Conservation (phyloP, 2,888 invertebrate genomes). For the Drosophila pegasa region DNA sequence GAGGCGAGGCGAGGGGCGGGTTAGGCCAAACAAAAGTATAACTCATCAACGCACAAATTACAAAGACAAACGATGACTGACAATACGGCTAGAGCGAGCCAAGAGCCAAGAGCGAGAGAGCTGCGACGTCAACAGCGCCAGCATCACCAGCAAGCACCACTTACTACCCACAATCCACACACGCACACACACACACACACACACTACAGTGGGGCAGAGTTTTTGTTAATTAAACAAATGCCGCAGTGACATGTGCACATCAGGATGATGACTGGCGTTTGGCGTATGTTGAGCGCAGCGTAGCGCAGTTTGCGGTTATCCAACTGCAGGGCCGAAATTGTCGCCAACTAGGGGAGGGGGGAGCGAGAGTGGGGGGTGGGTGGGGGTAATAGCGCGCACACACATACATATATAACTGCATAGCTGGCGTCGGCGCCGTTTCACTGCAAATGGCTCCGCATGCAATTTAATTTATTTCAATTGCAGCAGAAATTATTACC, state of each 20-base stretch:
- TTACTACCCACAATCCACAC: conserved; percentile 71
- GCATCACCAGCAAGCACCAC: conserved; percentile 46
- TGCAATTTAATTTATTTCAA: conserved; percentile 81
- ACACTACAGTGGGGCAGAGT: conserved; percentile 39
- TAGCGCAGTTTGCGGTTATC: conserved; percentile 71
- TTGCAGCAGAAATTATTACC: conserved; percentile 76
- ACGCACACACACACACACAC: conserved; percentile 23
- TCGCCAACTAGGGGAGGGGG: background rate
- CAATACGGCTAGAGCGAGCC: conserved; percentile 39
- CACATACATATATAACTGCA: conserved; percentile 42
- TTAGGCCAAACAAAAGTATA: conserved; percentile 67
- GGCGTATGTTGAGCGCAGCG: conserved; percentile 50
- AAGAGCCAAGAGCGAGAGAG: conserved; percentile 37
- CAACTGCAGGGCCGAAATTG: conserved; percentile 58
- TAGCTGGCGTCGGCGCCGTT: conserved; percentile 48
- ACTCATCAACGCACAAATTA: conserved; percentile 79
- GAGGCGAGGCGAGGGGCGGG: conserved; percentile 24
- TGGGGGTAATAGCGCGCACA: conserved; percentile 45
- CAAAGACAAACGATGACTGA: conserved; percentile 79
- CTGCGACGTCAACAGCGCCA: conserved; percentile 33
- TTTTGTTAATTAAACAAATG: conserved; percentile 81
- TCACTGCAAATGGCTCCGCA: conserved; percentile 58
- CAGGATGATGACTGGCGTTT: conserved; percentile 75
- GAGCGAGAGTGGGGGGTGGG: background rate
- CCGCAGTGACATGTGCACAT: conserved; percentile 80